Evolutionary conservation across 2,113 vertebrate species (phyloP).

Genomic region (Rattus rattus): DNA sequence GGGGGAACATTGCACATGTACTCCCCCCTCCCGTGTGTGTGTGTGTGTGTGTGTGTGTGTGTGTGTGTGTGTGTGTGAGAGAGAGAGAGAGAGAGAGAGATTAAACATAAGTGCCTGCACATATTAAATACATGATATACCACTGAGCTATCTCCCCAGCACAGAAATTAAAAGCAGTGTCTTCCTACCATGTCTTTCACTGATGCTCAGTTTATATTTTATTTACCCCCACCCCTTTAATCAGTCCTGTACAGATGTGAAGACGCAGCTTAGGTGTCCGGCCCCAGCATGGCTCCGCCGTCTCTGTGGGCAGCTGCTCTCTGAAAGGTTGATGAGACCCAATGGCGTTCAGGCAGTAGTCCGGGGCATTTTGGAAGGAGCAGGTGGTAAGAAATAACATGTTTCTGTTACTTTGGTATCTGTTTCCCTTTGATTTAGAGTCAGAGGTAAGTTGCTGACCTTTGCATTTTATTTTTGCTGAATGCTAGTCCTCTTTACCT

Average conservation of each 20-base stretch:
- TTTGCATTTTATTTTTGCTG: slow-evolving; percentile 3
- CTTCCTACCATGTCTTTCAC: background rate
- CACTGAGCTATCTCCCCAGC: background rate
- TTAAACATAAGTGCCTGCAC: background rate
- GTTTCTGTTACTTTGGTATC: background rate
- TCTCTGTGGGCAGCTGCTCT: slow-evolving; percentile 95
- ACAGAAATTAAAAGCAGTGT: background rate
- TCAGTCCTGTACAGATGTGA: slow-evolving; percentile 60
- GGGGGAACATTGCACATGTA: background rate
- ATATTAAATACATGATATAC: background rate
- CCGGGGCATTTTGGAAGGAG: slow-evolving; percentile 92
- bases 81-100: too few relatives aligned
- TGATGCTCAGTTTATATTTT: background rate
- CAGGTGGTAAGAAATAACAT: slow-evolving; percentile 87
- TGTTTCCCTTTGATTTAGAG: background rate
- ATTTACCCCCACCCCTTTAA: background rate
- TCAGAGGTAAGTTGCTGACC: background rate
- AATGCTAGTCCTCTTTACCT: background rate
- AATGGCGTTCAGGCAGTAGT: slow-evolving; percentile 94
- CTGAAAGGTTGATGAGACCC: slow-evolving; percentile 92
- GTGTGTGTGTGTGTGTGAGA: background rate
- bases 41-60: too few relatives aligned
- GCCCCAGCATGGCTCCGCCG: slow-evolving; percentile 92
- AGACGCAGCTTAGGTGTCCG: slow-evolving; percentile 62
- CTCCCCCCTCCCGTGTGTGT: background rate